These are phyloP conservation scores for Drosophila subobscura DNA, from an alignment of 1,140 invertebrate genomes.

Conservation along the genomic window DNA sequence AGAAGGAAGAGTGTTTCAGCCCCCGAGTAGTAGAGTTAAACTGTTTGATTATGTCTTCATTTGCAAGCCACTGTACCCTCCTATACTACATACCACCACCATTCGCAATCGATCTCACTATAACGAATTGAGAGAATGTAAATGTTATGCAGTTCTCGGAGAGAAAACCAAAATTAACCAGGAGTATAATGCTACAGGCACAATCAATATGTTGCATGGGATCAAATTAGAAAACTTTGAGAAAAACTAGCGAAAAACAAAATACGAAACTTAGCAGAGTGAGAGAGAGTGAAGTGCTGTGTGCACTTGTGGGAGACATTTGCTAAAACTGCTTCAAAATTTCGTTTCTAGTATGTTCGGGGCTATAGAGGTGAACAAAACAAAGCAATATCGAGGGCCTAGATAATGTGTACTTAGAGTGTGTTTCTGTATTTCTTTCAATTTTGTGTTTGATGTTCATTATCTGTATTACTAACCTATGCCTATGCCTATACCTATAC, in stretches of 20 bases:
- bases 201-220: slow-evolving; percentile 81
- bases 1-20: slow-evolving; percentile 9
- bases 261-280: slow-evolving; percentile 41
- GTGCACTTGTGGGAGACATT: slow-evolving; percentile 24
- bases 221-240: slow-evolving; percentile 77
- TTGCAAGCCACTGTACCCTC: slow-evolving; percentile 7
- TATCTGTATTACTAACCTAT: slow-evolving; percentile 29
- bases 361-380: slow-evolving; percentile 43
- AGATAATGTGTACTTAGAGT: slow-evolving; percentile 67
- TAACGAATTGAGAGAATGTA: slow-evolving; percentile 19
- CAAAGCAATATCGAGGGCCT: slow-evolving; percentile 71
- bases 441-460: slow-evolving; percentile 28
- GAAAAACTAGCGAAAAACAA: slow-evolving; percentile 48
- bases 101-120: slow-evolving; percentile 27
- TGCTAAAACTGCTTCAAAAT: slow-evolving; percentile 32
- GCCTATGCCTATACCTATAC: slow-evolving; percentile 28
- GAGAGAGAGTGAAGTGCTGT: slow-evolving; percentile 16
- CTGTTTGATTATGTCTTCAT: slow-evolving; percentile 13
- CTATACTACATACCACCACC: no score
- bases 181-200: slow-evolving; percentile 62
- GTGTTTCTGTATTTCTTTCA: slow-evolving; percentile 53
- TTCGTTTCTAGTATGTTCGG: slow-evolving; percentile 4
- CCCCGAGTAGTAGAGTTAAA: slow-evolving; percentile 18
- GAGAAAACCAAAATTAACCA: slow-evolving; percentile 24
- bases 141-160: slow-evolving; percentile 56